Conservation (phyloP, 2,888 invertebrate genomes). For the Meteorus colon region DNA sequence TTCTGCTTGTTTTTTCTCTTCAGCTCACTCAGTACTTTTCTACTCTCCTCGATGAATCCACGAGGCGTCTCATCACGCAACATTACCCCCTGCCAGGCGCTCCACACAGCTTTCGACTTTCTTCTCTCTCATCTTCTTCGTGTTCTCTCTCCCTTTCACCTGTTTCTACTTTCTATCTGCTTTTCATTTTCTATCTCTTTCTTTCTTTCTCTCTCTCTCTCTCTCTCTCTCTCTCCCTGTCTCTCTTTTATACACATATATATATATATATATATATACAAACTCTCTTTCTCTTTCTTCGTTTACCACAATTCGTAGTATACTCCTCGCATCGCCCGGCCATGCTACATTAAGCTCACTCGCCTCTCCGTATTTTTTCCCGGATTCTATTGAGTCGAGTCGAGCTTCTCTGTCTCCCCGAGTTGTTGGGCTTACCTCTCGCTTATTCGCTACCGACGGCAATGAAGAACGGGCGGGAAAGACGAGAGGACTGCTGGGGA, state of each 20-base stretch:
- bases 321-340: constrained; percentile 61
- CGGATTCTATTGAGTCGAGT: constrained; percentile 51
- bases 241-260: constrained; percentile 47
- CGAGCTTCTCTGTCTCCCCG: not conserved
- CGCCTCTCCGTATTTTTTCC: constrained; percentile 59
- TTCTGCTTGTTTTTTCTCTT: not conserved
- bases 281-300: constrained; percentile 43
- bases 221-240: constrained; percentile 30
- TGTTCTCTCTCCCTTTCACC: constrained; percentile 31
- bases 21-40: constrained; percentile 26
- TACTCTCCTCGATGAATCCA: constrained; percentile 59
- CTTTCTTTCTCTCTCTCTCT: constrained; percentile 20
- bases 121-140: constrained; percentile 16
- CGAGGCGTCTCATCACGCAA: constrained; percentile 73
- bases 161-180: constrained; percentile 12
- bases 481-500: constrained; percentile 39
- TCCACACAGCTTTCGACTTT: constrained; percentile 49
- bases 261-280: no score
- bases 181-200: constrained; percentile 24
- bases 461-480: constrained; percentile 39
- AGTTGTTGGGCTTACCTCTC: constrained; percentile 1
- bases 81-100: constrained; percentile 64
- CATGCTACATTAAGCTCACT: constrained; percentile 69
- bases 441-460: constrained; percentile 14
- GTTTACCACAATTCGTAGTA: constrained; percentile 44